Evolutionary conservation across 2,113 vertebrate species (phyloP).

Genomic region (Lanius collurio): DNA sequence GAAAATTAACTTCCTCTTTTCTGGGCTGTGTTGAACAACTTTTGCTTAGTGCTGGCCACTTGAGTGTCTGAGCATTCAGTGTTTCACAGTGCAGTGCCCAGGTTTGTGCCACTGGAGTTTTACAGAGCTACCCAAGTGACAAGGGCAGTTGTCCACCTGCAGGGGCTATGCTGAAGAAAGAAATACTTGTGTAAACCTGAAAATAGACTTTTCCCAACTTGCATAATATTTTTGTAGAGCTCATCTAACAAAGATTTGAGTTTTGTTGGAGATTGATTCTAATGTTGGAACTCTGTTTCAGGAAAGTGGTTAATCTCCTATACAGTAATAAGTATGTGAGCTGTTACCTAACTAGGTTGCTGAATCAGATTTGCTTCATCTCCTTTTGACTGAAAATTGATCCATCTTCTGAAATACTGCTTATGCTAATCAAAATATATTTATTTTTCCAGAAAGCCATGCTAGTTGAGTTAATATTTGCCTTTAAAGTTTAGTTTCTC

Average conservation of each 20-base stretch:
- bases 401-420: background rate
- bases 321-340: background rate
- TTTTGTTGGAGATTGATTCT: background rate
- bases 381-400: background rate
- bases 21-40: background rate
- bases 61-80: background rate
- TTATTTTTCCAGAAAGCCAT: background rate
- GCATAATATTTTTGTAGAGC: background rate
- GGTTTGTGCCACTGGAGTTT: background rate
- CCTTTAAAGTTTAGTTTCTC: background rate
- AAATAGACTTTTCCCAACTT: background rate
- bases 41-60: background rate
- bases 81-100: background rate
- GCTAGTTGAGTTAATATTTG: background rate
- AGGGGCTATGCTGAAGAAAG: background rate
- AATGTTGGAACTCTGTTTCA: background rate
- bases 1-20: background rate
- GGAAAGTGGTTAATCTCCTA: background rate
- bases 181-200: background rate
- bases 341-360: background rate
- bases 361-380: conserved; percentile 7
- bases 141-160: background rate
- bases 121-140: background rate
- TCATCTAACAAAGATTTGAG: background rate
- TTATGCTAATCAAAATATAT: background rate